Evolutionary conservation across 2,797 vertebrate genomes (phyloP).

Genomic region (Dicrostonyx torquatus): DNA sequence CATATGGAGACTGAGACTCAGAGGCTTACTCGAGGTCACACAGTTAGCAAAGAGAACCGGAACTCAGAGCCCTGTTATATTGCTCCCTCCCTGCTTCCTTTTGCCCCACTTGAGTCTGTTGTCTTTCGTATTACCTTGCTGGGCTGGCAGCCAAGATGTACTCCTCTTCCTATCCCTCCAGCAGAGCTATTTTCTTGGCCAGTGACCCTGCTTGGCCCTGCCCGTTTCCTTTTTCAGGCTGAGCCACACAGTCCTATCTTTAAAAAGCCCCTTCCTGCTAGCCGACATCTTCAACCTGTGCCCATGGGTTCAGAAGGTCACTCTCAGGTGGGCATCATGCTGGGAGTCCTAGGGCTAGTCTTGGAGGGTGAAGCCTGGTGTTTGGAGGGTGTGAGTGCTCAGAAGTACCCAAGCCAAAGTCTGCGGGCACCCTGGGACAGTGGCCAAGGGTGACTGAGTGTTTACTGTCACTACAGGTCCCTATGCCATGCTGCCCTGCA

Average conservation of each 20-base stretch:
- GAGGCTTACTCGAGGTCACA: background rate
- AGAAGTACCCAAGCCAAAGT: background rate
- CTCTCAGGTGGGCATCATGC: conserved; percentile 87
- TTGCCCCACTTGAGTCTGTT: background rate
- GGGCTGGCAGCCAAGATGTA: background rate
- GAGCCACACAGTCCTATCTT: conserved; percentile 83
- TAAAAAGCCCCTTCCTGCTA: conserved; percentile 82
- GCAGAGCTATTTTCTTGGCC: background rate
- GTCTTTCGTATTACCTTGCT: background rate
- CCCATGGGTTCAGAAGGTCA: conserved; percentile 84
- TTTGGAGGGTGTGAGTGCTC: background rate
- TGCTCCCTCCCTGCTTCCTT: background rate
- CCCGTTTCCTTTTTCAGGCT: conserved; percentile 84
- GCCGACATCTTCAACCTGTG: conserved; percentile 85
- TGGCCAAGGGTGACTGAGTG: background rate
- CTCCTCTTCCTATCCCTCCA: background rate
- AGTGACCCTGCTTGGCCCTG: background rate
- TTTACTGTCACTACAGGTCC: conserved; percentile 74
- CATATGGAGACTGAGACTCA: background rate
- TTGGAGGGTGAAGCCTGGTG: background rate
- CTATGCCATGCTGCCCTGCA: conserved; percentile 69
- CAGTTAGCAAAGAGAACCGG: background rate
- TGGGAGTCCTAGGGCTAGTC: background rate
- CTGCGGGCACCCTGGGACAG: background rate
- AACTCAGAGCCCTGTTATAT: background rate